phyloP scores from a whole-genome alignment of 2,888 invertebrate species.

The Clunio marinus region DNA sequence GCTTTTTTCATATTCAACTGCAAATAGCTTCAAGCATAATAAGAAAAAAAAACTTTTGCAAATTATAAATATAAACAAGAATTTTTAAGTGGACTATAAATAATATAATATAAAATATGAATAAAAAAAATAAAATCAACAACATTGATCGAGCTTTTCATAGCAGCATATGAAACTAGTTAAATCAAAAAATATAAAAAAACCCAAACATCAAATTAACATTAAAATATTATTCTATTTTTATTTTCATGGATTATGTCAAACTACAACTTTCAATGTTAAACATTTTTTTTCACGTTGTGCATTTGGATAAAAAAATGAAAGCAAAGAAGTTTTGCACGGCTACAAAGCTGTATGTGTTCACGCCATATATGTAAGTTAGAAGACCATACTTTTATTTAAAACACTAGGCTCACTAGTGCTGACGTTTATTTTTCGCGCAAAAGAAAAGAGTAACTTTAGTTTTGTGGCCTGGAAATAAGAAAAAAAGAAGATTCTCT shows the following conservation, averaged over 20 bases:
- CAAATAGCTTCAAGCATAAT: not conserved
- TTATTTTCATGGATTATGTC: too few species aligned
- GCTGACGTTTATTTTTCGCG: not conserved
- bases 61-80: not conserved
- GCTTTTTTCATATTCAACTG: not conserved
- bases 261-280: constrained; percentile 1
- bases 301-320: constrained; percentile 12
- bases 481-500: not conserved
- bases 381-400: constrained; percentile 1
- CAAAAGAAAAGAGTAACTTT: constrained; percentile 4
- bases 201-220: too few species aligned
- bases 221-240: too few species aligned
- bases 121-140: not conserved
- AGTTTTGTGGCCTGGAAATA: constrained; percentile 15
- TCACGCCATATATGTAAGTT: constrained; percentile 23
- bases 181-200: too few species aligned
- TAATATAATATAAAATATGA: too few species aligned
- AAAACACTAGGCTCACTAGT: not conserved
- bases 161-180: too few species aligned
- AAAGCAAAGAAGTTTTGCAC: constrained; percentile 22
- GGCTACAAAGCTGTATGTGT: constrained; percentile 23
- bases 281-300: not conserved
- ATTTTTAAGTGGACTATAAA: too few species aligned
- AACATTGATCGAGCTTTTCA: too few species aligned
- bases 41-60: not conserved